phyloP scores from a whole-genome alignment of 1,140 invertebrate species.

The Camponotus floridanus region DNA sequence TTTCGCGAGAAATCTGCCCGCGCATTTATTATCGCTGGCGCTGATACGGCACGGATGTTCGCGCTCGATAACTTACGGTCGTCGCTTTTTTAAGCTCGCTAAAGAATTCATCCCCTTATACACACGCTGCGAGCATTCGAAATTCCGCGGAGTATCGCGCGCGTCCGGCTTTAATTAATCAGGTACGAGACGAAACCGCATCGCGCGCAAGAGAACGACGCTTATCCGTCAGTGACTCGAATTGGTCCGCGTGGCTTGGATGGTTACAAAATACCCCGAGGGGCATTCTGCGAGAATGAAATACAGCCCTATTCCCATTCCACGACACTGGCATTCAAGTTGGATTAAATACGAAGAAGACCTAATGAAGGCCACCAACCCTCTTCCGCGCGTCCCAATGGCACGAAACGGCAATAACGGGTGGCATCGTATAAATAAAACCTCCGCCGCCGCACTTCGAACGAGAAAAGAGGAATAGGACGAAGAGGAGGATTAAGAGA shows the following conservation, averaged over 20 bases:
- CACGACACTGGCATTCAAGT: conserved; percentile 56
- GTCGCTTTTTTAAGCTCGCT: background rate
- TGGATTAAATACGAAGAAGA: conserved; percentile 71
- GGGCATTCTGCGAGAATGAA: conserved; percentile 12
- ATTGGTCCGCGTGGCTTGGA: conserved; percentile 25
- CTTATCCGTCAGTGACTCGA: conserved; percentile 64
- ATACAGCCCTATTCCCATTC: conserved; percentile 37
- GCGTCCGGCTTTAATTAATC: conserved; percentile 26
- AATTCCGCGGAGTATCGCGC: background rate
- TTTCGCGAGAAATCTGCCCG: conserved; percentile 48
- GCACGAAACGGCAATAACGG: conserved; percentile 46
- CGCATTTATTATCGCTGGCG: conserved; percentile 33
- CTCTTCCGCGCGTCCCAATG: conserved; percentile 24
- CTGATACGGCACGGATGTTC: conserved; percentile 18
- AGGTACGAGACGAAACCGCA: conserved; percentile 4
- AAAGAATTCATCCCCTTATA: background rate
- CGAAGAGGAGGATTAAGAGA: conserved; percentile 10
- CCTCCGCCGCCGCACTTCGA: conserved; percentile 5
- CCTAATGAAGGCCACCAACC: conserved; percentile 64
- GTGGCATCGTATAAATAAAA: conserved; percentile 54
- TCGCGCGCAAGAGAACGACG: conserved; percentile 53
- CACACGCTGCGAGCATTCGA: background rate
- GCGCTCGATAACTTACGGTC: conserved; percentile 14
- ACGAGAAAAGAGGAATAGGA: background rate
- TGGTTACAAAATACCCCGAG: conserved; percentile 66